Base-by-base conservation (phyloP, 2,888 invertebrate species). In the Cantharis flavilabris region DNA sequence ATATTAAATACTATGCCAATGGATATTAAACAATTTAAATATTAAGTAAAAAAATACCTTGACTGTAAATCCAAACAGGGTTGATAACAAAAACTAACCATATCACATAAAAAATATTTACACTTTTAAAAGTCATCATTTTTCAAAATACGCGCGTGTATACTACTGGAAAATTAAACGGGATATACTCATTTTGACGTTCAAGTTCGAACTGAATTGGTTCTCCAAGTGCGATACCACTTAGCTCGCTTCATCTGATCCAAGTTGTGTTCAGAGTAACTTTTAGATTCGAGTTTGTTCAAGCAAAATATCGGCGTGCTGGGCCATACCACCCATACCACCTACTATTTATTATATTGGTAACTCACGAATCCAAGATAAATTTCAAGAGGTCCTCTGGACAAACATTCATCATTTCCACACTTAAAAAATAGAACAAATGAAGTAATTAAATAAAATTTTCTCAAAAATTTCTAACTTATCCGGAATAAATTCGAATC, bases 21-120 rank as follows among this genome's bases (percentile, higher is more conserved):
- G 26, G 9, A 33, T 13, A 49, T 49, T 13, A n/a, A n/a, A n/a
- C n/a, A 49, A 49, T 49, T 49, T n/a, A 67, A 65, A 23, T 26
- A 23, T 67, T 13, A 67, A 67, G n/a, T 64, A 67, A 67, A 67
- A n/a, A 9, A 76, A 70, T 80, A 84, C 84, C 84, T 84, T 84
- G 84, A 33, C 82, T 78, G 67, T 71, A 78, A 65, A 78, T 81
- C 76, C 80, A 73, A 69, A 75, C 75, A 63, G 77, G 76, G 76
- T 71, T 74, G 49, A 78, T 70, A 63, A 80, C 75, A 72, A 81
- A 77, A 73, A 71, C 78, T 73, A 77, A 70, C 76, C 73, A 80
- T 74, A 77, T 76, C 78, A 76, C 79, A 80, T 80, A 79, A 70
- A 75, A 33, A 72, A 75, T 65, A 65, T 72, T 77, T 69, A 76